These are phyloP conservation scores for Stenichneumon culpator DNA, from an alignment of 2,888 invertebrate genomes.

Conservation along the genomic window DNA sequence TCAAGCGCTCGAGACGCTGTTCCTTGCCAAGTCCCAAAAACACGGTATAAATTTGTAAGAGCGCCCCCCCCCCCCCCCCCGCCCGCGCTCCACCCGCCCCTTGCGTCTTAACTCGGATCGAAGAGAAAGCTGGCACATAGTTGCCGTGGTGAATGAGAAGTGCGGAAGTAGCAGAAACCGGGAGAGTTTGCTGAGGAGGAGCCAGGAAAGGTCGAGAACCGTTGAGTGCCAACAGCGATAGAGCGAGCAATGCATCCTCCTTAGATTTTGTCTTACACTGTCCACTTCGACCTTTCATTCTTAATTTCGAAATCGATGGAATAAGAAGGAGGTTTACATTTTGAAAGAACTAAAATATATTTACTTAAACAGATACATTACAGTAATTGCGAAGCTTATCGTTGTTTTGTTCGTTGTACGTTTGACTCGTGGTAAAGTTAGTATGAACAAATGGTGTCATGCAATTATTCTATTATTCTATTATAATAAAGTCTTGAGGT, in stretches of 20 bases:
- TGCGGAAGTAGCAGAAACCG: conserved; percentile 40
- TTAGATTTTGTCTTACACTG: background rate
- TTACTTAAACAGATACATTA: no score
- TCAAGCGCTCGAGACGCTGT: conserved; percentile 47
- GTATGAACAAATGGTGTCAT: no score
- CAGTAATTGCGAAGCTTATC: no score
- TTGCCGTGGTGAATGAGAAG: conserved; percentile 48
- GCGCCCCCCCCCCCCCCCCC: background rate
- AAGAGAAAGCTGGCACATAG: conserved; percentile 57
- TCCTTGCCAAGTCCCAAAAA: conserved; percentile 57
- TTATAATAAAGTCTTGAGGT: no score
- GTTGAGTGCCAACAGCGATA: conserved; percentile 36
- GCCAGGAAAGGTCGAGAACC: conserved; percentile 54
- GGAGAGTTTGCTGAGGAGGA: conserved; percentile 34
- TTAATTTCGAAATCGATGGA: background rate
- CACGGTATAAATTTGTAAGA: conserved; percentile 62
- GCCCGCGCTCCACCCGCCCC: background rate
- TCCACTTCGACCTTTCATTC: background rate
- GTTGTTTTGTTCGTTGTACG: no score
- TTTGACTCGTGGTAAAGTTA: no score
- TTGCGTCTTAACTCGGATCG: conserved; percentile 37
- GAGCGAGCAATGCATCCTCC: conserved; percentile 23
- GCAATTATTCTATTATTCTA: no score
- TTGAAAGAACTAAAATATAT: no score
- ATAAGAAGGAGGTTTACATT: background rate